Base-by-base conservation (phyloP, 2,888 invertebrate species). In the Bellardia pandia region DNA sequence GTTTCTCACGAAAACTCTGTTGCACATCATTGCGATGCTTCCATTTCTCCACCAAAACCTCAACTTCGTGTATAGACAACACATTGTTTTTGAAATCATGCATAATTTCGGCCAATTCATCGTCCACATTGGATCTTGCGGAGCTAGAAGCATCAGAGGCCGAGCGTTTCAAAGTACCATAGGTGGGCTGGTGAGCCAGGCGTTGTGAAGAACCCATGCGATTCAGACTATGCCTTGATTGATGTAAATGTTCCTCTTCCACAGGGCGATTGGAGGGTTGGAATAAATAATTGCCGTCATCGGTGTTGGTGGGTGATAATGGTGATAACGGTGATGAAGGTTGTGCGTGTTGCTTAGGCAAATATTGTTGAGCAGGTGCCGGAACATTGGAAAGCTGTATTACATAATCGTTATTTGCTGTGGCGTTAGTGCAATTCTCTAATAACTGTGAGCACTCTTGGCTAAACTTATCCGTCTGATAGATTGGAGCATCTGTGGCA, bases 21-120 rank as follows among this genome's bases (percentile, higher is more conserved):
- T 97, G 97, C 0, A 98, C 97, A 92, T 98, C 98, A 90, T 97
- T 97, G 81, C 98, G 95, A 90, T 97, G 97, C 91, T 96, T 96
- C 98, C 98, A 98, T 91, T 96, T 96, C 92, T 97, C 96, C 1
- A 98, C 98, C 74, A 98, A 94, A 89, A 96, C 95, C 92, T 98
- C 98, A 0, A 97, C 97, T 94, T 98, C 97, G 0, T 96, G 95
- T 91, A 98, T 97, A 0, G 97, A 96, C 89, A 97, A 96, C 3
- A 97, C 97, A 91, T 98, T 97, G 91, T 97, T 97, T 93, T 98
- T 98, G 91, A 97, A 98, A 91, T 98, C 97, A 91, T 96, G 97
- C 92, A 98, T 97, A 74, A 98, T 97, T 94, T 98, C 97, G 3
- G 96, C 95, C 84, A 98, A 94, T 91, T 98, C 97, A 88, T 97